Conservation (phyloP, 1,140 invertebrate species). For the Atta texana region DNA sequence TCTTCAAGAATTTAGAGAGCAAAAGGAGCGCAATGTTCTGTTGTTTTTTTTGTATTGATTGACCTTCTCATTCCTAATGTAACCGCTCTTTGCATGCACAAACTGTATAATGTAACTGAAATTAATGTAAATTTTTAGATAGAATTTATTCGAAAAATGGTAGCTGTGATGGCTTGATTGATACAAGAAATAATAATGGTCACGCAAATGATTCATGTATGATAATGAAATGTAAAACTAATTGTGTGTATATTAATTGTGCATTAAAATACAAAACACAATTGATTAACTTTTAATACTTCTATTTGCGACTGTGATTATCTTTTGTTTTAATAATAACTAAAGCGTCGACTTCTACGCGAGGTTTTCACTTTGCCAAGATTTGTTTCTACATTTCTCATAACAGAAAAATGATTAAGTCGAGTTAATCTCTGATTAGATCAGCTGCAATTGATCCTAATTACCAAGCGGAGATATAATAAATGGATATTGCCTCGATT, state of each 20-base stretch:
- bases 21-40: background rate
- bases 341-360: background rate
- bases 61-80: background rate
- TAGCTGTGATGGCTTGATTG: background rate
- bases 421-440: slow-evolving; percentile 55
- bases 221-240: slow-evolving; percentile 37
- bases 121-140: background rate
- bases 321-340: slow-evolving; percentile 22
- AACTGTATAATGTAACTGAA: background rate
- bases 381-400: slow-evolving; percentile 49
- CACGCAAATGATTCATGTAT: slow-evolving; percentile 24
- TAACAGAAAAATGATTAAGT: slow-evolving; percentile 45
- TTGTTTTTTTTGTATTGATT: background rate
- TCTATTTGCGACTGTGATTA: slow-evolving; percentile 25
- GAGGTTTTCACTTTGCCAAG: background rate
- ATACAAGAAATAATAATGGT: background rate
- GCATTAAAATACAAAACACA: slow-evolving; percentile 24
- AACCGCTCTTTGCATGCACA: background rate
- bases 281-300: slow-evolving; percentile 4
- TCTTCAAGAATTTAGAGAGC: background rate
- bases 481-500: slow-evolving; percentile 56
- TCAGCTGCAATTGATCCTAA: slow-evolving; percentile 62
- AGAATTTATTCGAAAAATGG: background rate
- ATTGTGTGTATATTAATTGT: slow-evolving; percentile 31
- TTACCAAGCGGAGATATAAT: slow-evolving; percentile 56